Percentiles rank a stretch among this genome's conserved stretches.
Evolutionary conservation across 2,113 vertebrate genomes (phyloP).

Genomic region (Myrmecophaga tridactyla): DNA sequence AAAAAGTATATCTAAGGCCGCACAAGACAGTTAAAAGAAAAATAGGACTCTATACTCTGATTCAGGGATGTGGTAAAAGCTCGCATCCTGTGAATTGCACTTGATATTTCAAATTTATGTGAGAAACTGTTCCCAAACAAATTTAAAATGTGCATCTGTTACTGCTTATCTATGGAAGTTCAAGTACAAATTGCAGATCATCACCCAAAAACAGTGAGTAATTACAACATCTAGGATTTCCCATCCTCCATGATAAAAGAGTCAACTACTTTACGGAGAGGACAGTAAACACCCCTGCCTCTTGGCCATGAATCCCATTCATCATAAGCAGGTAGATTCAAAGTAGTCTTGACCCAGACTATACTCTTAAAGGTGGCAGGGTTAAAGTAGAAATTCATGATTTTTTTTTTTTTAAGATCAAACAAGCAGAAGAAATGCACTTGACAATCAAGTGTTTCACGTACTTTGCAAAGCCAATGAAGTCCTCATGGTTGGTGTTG

Average conservation of each 20-base stretch:
- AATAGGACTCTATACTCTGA: background rate
- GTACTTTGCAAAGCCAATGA: conserved; percentile 95
- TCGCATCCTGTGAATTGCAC: background rate
- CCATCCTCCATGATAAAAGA: background rate
- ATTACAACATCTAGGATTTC: background rate
- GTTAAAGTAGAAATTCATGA: background rate
- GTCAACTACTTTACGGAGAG: background rate
- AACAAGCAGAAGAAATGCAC: background rate
- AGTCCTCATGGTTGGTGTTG: conserved; percentile 97
- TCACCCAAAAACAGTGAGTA: conserved; percentile 27
- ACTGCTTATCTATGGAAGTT: conserved; percentile 14
- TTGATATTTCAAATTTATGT: conserved; percentile 44
- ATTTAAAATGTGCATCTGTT: conserved; percentile 25
- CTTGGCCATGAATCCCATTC: background rate
- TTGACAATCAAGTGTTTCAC: conserved; percentile 65
- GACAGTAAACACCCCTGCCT: background rate
- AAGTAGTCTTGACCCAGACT: background rate
- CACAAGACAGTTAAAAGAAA: background rate
- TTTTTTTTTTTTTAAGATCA: background rate
- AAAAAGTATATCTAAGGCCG: background rate
- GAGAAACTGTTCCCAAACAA: conserved; percentile 18
- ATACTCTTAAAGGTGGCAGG: background rate
- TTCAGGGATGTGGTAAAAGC: background rate
- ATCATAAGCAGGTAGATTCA: background rate
- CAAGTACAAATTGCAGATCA: conserved; percentile 8